Conservation (phyloP, 2,113 vertebrate species). For the Platysternon megacephalum region DNA sequence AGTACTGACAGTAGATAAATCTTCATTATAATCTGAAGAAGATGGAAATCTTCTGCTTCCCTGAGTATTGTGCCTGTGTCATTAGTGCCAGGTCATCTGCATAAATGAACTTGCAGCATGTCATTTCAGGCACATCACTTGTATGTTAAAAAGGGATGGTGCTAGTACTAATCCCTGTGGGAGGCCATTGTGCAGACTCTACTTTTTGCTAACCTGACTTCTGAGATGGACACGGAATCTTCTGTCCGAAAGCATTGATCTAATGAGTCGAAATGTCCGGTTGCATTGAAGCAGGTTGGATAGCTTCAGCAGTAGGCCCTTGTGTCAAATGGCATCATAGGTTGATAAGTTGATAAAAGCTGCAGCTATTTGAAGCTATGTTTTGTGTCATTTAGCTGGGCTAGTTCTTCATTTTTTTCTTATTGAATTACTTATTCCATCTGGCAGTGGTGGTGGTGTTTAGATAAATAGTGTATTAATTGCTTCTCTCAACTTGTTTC, state of each 20-base stretch:
- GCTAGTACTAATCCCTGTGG: not conserved
- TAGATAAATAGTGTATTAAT: slow-evolving; percentile 14
- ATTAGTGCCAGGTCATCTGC: not conserved
- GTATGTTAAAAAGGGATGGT: not conserved
- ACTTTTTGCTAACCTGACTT: not conserved
- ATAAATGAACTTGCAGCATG: not conserved
- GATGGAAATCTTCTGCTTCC: not conserved
- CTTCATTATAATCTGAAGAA: too few species aligned
- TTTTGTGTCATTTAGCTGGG: not conserved
- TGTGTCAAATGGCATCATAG: not conserved
- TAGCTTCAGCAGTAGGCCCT: not conserved
- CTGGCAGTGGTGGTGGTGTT: not conserved
- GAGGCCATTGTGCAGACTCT: not conserved
- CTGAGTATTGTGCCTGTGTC: not conserved
- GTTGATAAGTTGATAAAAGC: not conserved
- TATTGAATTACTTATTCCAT: not conserved
- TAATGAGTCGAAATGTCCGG: not conserved
- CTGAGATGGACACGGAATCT: not conserved
- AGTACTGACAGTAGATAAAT: too few species aligned
- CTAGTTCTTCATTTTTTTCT: not conserved
- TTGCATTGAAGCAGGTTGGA: too few species aligned
- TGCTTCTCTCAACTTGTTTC: not conserved
- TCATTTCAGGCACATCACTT: not conserved
- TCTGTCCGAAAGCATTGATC: not conserved
- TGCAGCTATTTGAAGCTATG: not conserved